A percentile compares a stretch with the other conserved stretches of the same genome.
phyloP scores from a whole-genome alignment of 2,888 invertebrate species.

The Neria commutata region DNA sequence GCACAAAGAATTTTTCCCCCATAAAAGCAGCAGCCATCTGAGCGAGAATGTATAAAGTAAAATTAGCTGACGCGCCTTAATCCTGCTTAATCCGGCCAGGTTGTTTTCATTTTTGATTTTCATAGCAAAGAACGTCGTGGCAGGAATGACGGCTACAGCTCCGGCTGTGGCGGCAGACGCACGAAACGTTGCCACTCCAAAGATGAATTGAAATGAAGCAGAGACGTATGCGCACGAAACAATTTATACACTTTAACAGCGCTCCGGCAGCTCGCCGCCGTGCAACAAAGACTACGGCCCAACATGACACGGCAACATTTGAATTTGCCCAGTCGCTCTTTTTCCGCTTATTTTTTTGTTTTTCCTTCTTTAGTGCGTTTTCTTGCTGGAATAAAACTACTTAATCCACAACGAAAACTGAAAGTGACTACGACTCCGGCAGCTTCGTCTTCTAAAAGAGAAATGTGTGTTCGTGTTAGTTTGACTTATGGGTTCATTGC shows the following conservation, averaged over 20 bases:
- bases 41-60: too few relatives aligned
- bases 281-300: neutral
- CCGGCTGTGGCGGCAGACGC: slow-evolving; percentile 7
- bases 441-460: neutral
- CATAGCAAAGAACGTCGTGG: slow-evolving; percentile 39
- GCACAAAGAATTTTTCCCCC: neutral
- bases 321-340: slow-evolving; percentile 16
- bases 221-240: slow-evolving; percentile 13
- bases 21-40: too few relatives aligned
- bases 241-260: slow-evolving; percentile 30
- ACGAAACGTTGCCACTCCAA: neutral
- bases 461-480: slow-evolving; percentile 33
- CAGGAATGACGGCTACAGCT: slow-evolving; percentile 19
- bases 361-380: neutral
- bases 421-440: slow-evolving; percentile 5
- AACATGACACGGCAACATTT: neutral
- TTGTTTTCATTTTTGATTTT: slow-evolving; percentile 34
- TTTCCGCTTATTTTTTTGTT: neutral
- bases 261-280: neutral
- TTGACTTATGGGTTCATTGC: slow-evolving; percentile 59
- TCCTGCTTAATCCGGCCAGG: slow-evolving; percentile 51
- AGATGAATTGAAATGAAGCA: slow-evolving; percentile 19
- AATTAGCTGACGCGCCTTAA: slow-evolving; percentile 51
- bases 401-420: slow-evolving; percentile 17
- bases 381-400: slow-evolving; percentile 10